phyloP scores from a whole-genome alignment of 2,113 vertebrate genomes.

The Zapus hudsonius region DNA sequence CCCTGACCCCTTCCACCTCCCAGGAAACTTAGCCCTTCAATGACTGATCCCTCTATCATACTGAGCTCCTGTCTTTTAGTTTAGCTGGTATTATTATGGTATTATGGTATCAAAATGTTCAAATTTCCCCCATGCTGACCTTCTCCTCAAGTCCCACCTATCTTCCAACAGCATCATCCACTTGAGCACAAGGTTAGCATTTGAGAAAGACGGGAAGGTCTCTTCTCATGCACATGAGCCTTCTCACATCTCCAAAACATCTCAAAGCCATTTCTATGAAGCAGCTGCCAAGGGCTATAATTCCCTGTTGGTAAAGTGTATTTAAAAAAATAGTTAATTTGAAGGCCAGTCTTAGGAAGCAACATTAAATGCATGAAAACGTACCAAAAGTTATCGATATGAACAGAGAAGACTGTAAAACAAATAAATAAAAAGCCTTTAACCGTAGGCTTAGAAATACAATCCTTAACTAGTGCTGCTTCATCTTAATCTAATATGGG shows the following conservation, averaged over 20 bases:
- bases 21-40: not conserved
- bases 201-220: not conserved
- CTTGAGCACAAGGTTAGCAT: not conserved
- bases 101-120: not conserved
- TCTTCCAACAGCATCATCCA: not conserved
- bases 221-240: not conserved
- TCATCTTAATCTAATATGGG: not conserved
- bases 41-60: not conserved
- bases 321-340: constrained; percentile 61
- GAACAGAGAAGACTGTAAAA: constrained; percentile 13
- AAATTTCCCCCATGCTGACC: not conserved
- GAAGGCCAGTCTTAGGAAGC: constrained; percentile 44
- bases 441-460: not conserved
- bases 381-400: not conserved
- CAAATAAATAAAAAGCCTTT: not conserved
- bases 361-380: constrained; percentile 24
- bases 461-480: not conserved
- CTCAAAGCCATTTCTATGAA: constrained; percentile 47
- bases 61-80: not conserved
- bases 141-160: not conserved
- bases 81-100: not conserved
- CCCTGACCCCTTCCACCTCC: not conserved
- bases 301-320: constrained; percentile 29
- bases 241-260: constrained; percentile 50
- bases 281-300: constrained; percentile 52